Percentiles rank a stretch among this genome's conserved stretches.
Evolutionary conservation across 2,888 invertebrate species (phyloP).

Genomic region (Labia minor): DNA sequence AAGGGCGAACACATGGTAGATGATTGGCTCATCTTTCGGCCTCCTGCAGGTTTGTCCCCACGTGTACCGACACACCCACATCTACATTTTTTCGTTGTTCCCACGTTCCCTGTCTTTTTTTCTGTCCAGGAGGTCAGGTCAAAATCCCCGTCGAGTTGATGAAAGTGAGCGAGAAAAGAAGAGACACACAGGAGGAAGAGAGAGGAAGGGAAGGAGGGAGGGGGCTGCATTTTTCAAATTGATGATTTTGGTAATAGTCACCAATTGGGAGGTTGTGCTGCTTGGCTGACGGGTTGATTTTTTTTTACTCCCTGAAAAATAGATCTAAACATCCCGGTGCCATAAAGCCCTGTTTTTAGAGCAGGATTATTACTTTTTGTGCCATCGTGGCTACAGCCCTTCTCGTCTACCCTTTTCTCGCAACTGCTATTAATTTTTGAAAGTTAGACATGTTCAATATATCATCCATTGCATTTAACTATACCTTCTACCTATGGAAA

Average conservation of each 20-base stretch:
- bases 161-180: too few relatives aligned
- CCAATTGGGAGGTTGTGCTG: conserved; percentile 1
- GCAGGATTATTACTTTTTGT: conserved; percentile 13
- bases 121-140: conserved; percentile 13
- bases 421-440: neutral
- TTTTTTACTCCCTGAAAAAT: neutral
- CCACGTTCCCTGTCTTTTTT: neutral
- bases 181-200: neutral
- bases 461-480: too few relatives aligned
- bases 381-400: neutral
- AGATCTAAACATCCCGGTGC: conserved; percentile 1
- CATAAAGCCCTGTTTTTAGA: conserved; percentile 13
- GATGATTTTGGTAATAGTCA: conserved; percentile 8
- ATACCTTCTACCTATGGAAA: too few relatives aligned
- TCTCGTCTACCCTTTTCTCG: neutral
- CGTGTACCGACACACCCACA: conserved; percentile 13
- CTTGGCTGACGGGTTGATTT: neutral
- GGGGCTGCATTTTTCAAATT: neutral
- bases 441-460: too few relatives aligned
- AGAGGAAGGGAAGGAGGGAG: neutral
- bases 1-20: neutral
- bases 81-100: conserved; percentile 8
- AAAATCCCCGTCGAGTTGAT: neutral
- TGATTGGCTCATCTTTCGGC: conserved; percentile 13
- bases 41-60: neutral